phyloP scores from a whole-genome alignment of 2,797 vertebrate genomes.

The Sebastes hubbsi region DNA sequence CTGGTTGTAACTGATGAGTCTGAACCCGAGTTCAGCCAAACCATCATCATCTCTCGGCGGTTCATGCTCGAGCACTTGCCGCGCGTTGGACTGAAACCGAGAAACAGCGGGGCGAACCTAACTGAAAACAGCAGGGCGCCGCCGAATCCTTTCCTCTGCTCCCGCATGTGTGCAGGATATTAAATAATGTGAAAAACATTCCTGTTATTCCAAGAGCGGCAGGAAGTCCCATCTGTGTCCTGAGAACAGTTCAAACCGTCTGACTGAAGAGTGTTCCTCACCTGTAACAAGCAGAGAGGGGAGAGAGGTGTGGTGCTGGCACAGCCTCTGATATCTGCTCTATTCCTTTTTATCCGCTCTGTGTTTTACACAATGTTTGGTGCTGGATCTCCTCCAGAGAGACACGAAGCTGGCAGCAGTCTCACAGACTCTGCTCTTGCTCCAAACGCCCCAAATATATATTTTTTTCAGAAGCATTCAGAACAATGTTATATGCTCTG shows the following conservation, averaged over 20 bases:
- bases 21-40: not conserved
- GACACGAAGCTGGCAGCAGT: constrained; percentile 3
- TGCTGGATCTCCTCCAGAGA: constrained; percentile 8
- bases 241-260: constrained; percentile 32
- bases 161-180: constrained; percentile 52
- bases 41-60: not conserved
- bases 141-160: constrained; percentile 6
- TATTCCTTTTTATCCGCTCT: not conserved
- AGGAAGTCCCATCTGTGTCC: constrained; percentile 71
- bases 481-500: constrained; percentile 9
- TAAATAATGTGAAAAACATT: constrained; percentile 57
- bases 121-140: constrained; percentile 32
- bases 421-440: not conserved
- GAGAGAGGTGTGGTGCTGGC: constrained; percentile 2
- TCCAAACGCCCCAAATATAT: not conserved
- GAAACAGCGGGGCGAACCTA: constrained; percentile 10
- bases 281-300: constrained; percentile 21
- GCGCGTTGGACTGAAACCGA: constrained; percentile 17
- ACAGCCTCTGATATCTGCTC: not conserved
- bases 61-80: not conserved
- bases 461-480: constrained; percentile 3
- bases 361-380: not conserved
- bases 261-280: constrained; percentile 37
- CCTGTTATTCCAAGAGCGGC: constrained; percentile 48
- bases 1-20: constrained; percentile 13